These are phyloP conservation scores for Drosophila arizonae DNA, from an alignment of 1,140 invertebrate genomes.

Conservation along the genomic window DNA sequence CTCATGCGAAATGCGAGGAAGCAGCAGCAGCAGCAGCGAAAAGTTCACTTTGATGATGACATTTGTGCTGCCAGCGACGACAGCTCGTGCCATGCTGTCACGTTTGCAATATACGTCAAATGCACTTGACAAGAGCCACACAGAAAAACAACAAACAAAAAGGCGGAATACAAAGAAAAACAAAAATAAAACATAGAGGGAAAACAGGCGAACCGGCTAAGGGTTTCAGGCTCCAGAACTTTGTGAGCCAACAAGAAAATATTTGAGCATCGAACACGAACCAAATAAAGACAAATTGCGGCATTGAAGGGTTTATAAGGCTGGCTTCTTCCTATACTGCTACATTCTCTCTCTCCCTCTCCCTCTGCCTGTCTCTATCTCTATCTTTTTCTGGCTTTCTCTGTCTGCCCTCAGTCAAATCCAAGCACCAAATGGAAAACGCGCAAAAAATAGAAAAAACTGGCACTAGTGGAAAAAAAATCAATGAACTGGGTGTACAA, in stretches of 20 bases:
- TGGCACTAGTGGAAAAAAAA: not conserved
- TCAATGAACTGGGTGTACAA: too few species aligned
- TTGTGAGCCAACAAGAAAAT: conserved; percentile 50
- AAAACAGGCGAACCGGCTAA: not conserved
- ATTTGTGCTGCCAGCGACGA: conserved; percentile 15
- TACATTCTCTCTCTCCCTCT: too few species aligned
- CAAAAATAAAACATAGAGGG: not conserved
- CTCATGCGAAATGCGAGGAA: not conserved
- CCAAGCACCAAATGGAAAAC: not conserved
- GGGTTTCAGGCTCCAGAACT: conserved; percentile 5
- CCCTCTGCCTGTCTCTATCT: not conserved
- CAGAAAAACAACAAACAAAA: not conserved
- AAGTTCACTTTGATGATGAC: conserved; percentile 13
- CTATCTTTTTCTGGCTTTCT: not conserved
- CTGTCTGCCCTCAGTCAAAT: not conserved
- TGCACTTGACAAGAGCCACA: conserved; percentile 66
- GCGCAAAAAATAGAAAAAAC: not conserved
- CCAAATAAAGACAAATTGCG: conserved; percentile 82
- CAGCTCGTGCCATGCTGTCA: conserved; percentile 45
- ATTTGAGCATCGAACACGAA: conserved; percentile 77
- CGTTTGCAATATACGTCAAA: conserved; percentile 82
- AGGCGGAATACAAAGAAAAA: not conserved
- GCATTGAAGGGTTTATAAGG: conserved; percentile 79
- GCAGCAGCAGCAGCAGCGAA: not conserved
- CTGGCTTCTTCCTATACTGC: conserved; percentile 22